Base-by-base conservation (phyloP, 2,888 invertebrate genomes). In the Drosophila siamana region DNA sequence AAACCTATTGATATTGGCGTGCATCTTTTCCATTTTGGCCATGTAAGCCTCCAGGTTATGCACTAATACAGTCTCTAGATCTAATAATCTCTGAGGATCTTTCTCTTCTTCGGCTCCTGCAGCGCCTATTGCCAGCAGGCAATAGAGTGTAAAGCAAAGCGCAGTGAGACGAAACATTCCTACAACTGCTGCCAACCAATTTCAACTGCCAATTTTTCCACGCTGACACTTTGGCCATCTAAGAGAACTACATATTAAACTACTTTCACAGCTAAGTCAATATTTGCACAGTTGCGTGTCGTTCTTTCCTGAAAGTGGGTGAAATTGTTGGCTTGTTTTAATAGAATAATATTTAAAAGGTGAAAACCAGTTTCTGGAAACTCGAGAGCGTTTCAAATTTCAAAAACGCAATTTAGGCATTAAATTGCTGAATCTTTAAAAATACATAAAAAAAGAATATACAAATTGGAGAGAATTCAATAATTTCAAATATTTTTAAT, bases 251-350 rank as follows among this genome's bases (percentile, higher is more conserved):
- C 11, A 33, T 44, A 7, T 7, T n/a, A 4, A 15, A 16, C 13
- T 22, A 11, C 8, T 9, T 7, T 6, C 2, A 41, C 63, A 69
- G 64, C 62, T 69, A 26, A 33, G 13, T 26, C 65, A 85, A 82
- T 44, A 70, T 85, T 80, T 48, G 50, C 24, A 59, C 86, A 86
- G 80, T 51, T 82, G 81, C 9, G n/a, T 28, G 41, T 2, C 0
- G 5, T 26, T 38, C 47, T 52, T 59, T 19, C 3, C 6, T 15
- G 38, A n/a, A 33, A 30, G 11, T 48, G 30, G 16, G 19, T 8
- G 4, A 19, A 19, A 30, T 30, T 13, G 7, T 8, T 7, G 11
- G 16, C 1, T 6, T 26, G 30, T 11, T 30, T 30, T 1, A 30
- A 11, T 30, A 8, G 11, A 11, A 11, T 9, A 11, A 11, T 9